phyloP scores from a whole-genome alignment of 2,888 invertebrate species.

The Monochamus alternatus region DNA sequence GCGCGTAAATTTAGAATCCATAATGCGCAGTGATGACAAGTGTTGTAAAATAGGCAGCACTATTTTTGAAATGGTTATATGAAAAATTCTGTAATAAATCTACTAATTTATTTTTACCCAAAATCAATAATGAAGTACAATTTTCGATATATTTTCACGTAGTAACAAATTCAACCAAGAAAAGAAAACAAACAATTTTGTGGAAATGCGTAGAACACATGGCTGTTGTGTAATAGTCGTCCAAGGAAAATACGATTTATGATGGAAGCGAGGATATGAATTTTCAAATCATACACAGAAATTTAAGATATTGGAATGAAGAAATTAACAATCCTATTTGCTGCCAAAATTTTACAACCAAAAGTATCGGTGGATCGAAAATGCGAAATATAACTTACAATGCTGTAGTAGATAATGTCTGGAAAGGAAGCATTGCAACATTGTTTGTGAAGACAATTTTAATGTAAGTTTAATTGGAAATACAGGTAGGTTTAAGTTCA shows the following conservation, averaged over 20 bases:
- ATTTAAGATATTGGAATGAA: no score
- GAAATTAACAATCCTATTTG: no score
- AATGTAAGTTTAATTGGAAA: no score
- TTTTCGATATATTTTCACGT: constrained; percentile 32
- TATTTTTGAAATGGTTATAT: constrained; percentile 14
- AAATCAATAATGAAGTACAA: constrained; percentile 45
- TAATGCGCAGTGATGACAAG: constrained; percentile 30
- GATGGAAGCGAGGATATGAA: constrained; percentile 16
- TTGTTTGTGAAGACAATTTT: no score
- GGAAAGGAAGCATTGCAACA: no score
- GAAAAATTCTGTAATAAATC: constrained; percentile 32
- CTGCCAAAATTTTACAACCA: no score
- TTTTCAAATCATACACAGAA: neutral
- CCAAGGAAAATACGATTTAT: constrained; percentile 30
- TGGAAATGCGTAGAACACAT: constrained; percentile 45
- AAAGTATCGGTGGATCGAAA: neutral
- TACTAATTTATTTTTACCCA: constrained; percentile 32
- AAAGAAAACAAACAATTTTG: constrained; percentile 47
- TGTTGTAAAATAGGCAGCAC: constrained; percentile 24
- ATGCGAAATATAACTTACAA: neutral
- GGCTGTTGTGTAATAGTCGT: constrained; percentile 36
- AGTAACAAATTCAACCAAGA: constrained; percentile 32
- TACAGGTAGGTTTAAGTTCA: no score
- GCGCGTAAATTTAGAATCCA: constrained; percentile 22
- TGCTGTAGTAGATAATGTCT: neutral